Evolutionary conservation across 2,888 invertebrate genomes (phyloP), one percentile per base, ranked within the genome.

Genomic region (Diarsia dahlii): DNA sequence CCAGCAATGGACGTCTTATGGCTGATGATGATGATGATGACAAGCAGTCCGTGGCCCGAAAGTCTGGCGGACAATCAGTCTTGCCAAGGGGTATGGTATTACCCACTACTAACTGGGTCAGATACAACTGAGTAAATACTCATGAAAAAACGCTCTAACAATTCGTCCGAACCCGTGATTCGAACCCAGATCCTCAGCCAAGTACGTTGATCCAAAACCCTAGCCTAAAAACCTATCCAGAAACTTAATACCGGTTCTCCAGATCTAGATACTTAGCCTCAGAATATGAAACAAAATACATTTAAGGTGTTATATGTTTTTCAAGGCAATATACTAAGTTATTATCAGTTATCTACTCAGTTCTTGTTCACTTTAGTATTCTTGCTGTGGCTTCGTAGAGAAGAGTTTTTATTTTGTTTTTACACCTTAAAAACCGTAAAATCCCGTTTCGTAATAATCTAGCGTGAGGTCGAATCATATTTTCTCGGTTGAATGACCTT

Each of bases 361-460:
- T 58, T 39, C 20, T 56, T 20, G 74, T 23, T 54, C 28, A 75
- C 28, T 66, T 50, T 18, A 18, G 13, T 66, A 50, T 58, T 50
- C 15, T 34, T 39, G 13, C 2, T 64, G 23, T 52, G 28, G 3
- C 1, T 2, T 67, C n/a, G 8, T 20, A 58, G 10, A 58, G 50
- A 50, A 56, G 39, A 74, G 18, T 52, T 34, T 3, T 58, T 23
- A 58, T 71, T 78, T 71, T 72, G 46, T 10, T 65, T 12, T 15
- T 28, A 18, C 58, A 76, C 50, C 18, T 77, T 76, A 62, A 62
- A 68, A 62, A 48, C 48, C 66, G 66, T 66, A 63, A 56, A 63
- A 74, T 79, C 66, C 73, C 73, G 74, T 67, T 79, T 46, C 28
- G 34, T 39, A 23, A 73, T 56, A 74, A 73, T 13, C 54, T 79